Conservation (phyloP, 1,140 invertebrate genomes). For the Steinernema feltiae region DNA sequence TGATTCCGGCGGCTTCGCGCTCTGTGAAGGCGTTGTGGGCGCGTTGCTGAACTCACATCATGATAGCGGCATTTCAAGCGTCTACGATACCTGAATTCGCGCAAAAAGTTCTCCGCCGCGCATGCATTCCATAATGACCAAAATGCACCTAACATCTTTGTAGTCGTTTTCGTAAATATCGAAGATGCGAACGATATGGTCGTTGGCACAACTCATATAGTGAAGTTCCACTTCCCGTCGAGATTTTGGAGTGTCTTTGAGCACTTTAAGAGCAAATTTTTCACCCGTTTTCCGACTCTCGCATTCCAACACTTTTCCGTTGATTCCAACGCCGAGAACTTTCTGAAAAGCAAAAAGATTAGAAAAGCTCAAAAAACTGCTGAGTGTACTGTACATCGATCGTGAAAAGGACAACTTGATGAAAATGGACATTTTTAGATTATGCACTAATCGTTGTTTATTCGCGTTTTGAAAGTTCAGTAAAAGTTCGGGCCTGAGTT, state of each 20-base stretch:
- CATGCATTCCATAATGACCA: conserved; percentile 98
- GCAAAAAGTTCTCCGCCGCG: conserved; percentile 92
- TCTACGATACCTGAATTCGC: conserved; percentile 75
- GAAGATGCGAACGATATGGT: conserved; percentile 83
- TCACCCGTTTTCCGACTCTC: conserved; percentile 67
- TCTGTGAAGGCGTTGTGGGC: conserved; percentile 50
- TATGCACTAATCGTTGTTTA: no score
- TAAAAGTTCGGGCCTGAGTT: no score
- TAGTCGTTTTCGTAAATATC: conserved; percentile 95
- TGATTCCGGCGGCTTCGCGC: conserved; percentile 78
- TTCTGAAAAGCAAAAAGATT: conserved; percentile 25
- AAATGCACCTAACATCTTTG: conserved; percentile 76
- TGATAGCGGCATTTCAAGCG: not conserved
- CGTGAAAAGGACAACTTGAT: not conserved
- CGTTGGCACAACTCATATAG: conserved; percentile 79
- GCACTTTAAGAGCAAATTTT: conserved; percentile 81
- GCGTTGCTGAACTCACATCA: conserved; percentile 35
- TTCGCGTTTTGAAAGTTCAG: no score
- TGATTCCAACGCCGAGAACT: conserved; percentile 90
- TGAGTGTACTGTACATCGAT: not conserved
- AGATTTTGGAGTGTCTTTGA: conserved; percentile 84
- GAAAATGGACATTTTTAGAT: not conserved
- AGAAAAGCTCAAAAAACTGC: conserved; percentile 18
- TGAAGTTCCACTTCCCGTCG: conserved; percentile 89
- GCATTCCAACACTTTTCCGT: conserved; percentile 78